Evolutionary conservation across 1,140 invertebrate genomes (phyloP).

Genomic region (Charaxes varanes): DNA sequence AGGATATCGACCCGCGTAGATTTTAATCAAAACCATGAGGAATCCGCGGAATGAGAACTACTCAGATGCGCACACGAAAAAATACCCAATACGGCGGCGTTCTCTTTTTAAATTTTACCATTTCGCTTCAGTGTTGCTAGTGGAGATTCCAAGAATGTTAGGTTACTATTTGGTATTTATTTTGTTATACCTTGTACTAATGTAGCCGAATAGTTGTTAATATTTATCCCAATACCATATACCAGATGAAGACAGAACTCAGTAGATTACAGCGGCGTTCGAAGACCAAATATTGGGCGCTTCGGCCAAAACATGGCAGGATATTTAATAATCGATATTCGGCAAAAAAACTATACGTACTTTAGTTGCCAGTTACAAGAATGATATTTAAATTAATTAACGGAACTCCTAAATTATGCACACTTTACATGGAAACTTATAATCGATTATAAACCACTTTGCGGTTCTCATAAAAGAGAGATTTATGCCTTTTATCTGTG

Average conservation of each 20-base stretch:
- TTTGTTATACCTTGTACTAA: not conserved
- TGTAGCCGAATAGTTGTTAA: too few species aligned
- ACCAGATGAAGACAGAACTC: too few species aligned
- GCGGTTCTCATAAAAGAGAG: constrained; percentile 36
- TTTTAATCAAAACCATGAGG: constrained; percentile 34
- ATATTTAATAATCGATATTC: too few species aligned
- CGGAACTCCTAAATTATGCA: constrained; percentile 35
- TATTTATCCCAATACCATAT: too few species aligned
- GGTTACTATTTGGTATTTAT: too few species aligned
- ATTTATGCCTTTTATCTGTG: constrained; percentile 33
- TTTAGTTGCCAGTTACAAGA: constrained; percentile 8
- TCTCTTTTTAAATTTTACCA: too few species aligned
- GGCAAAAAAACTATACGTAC: too few species aligned
- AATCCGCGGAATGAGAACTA: constrained; percentile 32
- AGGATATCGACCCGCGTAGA: constrained; percentile 45
- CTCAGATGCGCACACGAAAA: constrained; percentile 10
- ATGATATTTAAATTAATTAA: constrained; percentile 34
- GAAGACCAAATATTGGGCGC: too few species aligned
- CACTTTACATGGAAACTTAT: constrained; percentile 26
- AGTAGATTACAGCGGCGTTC: too few species aligned
- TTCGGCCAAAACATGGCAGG: too few species aligned
- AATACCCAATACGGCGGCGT: not conserved
- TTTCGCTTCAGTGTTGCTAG: not conserved
- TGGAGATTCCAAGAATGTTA: too few species aligned
- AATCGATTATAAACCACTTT: constrained; percentile 35